phyloP scores from a whole-genome alignment of 1,140 invertebrate genomes.

The Procambarus virginalis region DNA sequence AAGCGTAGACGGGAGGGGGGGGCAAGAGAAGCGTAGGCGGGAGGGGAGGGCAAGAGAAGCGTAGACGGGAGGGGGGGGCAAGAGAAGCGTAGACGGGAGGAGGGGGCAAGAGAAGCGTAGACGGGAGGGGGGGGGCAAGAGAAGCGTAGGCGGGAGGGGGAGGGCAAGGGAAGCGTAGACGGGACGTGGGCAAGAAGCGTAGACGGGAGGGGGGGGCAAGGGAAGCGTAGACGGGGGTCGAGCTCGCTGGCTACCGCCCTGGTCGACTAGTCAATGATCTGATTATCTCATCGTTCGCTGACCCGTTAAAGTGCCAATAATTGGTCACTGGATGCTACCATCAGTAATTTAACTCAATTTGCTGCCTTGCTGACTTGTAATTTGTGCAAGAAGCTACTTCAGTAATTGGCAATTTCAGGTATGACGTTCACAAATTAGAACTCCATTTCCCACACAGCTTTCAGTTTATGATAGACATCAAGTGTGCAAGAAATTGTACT shows the following conservation, averaged over 20 bases:
- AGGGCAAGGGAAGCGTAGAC: background rate
- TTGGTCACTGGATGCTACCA: conserved; percentile 1
- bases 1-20: too few relatives aligned
- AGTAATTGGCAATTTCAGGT: background rate
- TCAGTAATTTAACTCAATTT: background rate
- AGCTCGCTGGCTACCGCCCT: background rate
- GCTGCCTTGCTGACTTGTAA: background rate
- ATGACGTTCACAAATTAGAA: background rate
- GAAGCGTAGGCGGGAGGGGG: too few relatives aligned
- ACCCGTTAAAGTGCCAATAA: conserved; percentile 3
- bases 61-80: too few relatives aligned
- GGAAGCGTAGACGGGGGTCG: background rate
- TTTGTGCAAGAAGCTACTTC: background rate
- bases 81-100: too few relatives aligned
- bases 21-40: too few relatives aligned
- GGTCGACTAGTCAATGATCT: background rate
- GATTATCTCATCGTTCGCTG: background rate
- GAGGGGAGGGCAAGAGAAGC: too few relatives aligned
- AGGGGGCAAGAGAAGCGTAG: too few relatives aligned
- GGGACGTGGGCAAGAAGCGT: background rate
- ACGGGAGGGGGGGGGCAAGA: too few relatives aligned
- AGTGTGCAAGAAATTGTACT: too few relatives aligned
- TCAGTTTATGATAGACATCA: background rate
- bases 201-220: background rate
- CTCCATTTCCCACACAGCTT: background rate